Base-by-base conservation (phyloP, 2,113 vertebrate genomes). In the Poecile atricapillus region DNA sequence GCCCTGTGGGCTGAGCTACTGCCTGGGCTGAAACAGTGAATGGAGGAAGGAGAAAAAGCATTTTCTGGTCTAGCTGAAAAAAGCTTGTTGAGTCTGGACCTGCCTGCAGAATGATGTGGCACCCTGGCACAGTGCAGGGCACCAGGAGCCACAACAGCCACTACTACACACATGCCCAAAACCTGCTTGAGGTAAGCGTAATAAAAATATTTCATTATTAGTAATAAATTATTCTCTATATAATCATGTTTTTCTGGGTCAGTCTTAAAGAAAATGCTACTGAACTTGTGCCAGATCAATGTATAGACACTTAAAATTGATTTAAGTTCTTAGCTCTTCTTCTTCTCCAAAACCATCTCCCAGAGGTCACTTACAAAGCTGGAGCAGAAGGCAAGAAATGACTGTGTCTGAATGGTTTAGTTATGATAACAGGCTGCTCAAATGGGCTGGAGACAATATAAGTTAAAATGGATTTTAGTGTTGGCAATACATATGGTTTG, bases 101-200 rank as follows among this genome's bases (percentile, higher is more conserved):
- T 46, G 68, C 35, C n/a, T 21, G 5, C 28, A 43, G 62, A 30
- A 13, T 7, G 41, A 23, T 1, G 1, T 17, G 25, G 28, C 33
- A 35, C 2, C 2, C 70, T 31, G 33, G 64, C 24, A 33, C 0
- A 0, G 23, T 15, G 43, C 2, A 4, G 46, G 52, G 21, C 22
- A 21, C 2, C 1, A 3, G 25, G 15, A 59, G 13, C 43, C 2
- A 0, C 69, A 30, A 5, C 25, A 81, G 44, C 43, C 0, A 0
- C 16, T 17, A 22, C 41, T 17, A 22, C 41, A 37, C 0, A 0
- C 28, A 6, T 47, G 47, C 23, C 25, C 30, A 55, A 31, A n/a
- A 46, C 10, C 25, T 62, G 31, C 53, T 46, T 65, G 73, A 70
- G 13, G 5, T 43, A 31, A 53, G 37, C 1, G 4, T n/a, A 41